Conservation (phyloP, 2,888 invertebrate genomes). For the Carabus problematicus region DNA sequence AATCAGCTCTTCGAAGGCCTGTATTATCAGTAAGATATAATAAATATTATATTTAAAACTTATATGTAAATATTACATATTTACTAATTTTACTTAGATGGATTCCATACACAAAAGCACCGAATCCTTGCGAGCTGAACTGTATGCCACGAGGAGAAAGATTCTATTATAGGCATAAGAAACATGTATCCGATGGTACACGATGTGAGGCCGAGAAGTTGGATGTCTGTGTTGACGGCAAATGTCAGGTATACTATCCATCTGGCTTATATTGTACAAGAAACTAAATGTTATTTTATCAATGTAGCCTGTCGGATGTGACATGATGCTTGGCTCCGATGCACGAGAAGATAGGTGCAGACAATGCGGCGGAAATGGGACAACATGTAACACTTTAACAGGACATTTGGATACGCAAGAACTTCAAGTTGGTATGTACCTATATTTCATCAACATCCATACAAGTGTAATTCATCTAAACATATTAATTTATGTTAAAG, state of each 20-base stretch:
- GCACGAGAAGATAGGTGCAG: slow-evolving; percentile 90
- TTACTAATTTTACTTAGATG: slow-evolving; percentile 64
- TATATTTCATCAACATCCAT: neutral
- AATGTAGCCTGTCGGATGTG: slow-evolving; percentile 87
- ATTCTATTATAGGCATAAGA: slow-evolving; percentile 88
- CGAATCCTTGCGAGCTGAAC: slow-evolving; percentile 92
- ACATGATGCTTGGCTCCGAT: slow-evolving; percentile 89
- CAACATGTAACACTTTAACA: slow-evolving; percentile 80
- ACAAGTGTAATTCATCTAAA: slow-evolving; percentile 3
- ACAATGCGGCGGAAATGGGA: slow-evolving; percentile 90
- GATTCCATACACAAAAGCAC: slow-evolving; percentile 87
- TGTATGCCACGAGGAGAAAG: slow-evolving; percentile 92
- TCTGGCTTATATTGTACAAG: slow-evolving; percentile 1
- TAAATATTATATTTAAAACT: slow-evolving; percentile 12
- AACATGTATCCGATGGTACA: slow-evolving; percentile 84
- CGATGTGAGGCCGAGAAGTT: slow-evolving; percentile 80
- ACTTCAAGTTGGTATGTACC: slow-evolving; percentile 72
- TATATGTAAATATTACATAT: slow-evolving; percentile 14
- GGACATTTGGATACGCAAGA: slow-evolving; percentile 77
- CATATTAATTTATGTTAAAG: too few relatives aligned
- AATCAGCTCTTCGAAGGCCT: slow-evolving; percentile 80
- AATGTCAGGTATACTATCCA: slow-evolving; percentile 75
- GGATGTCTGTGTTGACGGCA: slow-evolving; percentile 94
- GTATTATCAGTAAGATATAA: slow-evolving; percentile 75
- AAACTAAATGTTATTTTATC: neutral